A percentile compares a stretch with the other conserved stretches of the same genome.
Conservation (phyloP, 2,797 vertebrate genomes). For the Perodicticus potto region DNA sequence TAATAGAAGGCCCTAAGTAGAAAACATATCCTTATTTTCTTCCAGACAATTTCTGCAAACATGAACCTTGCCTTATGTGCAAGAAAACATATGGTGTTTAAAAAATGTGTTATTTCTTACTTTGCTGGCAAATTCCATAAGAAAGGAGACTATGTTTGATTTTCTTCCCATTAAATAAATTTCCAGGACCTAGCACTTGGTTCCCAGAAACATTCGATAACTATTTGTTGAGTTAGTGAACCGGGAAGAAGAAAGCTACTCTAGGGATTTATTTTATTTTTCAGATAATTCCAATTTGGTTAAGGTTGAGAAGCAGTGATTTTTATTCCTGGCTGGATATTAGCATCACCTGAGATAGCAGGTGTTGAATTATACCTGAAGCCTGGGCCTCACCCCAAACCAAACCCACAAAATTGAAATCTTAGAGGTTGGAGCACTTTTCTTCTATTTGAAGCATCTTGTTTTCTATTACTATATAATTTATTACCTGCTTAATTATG, state of each 20-base stretch:
- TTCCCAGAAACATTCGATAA: not conserved
- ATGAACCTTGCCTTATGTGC: not conserved
- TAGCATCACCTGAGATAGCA: not conserved
- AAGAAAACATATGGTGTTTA: not conserved
- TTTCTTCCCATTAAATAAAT: constrained; percentile 38
- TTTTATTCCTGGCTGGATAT: constrained; percentile 4
- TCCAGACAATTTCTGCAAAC: constrained; percentile 11
- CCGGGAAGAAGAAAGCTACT: not conserved
- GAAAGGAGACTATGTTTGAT: not conserved
- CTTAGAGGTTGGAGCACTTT: not conserved
- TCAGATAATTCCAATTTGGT: not conserved
- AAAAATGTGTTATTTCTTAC: not conserved
- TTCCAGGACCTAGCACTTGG: not conserved
- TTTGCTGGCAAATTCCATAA: not conserved
- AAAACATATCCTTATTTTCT: constrained; percentile 49
- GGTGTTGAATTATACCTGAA: not conserved
- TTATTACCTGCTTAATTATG: not conserved
- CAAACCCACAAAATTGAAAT: not conserved
- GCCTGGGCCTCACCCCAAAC: not conserved
- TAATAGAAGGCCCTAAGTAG: constrained; percentile 7
- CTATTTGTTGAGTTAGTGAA: constrained; percentile 1
- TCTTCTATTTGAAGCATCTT: not conserved
- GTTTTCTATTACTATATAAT: constrained; percentile 7
- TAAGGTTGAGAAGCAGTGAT: not conserved
- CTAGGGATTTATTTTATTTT: constrained; percentile 34